Evolutionary conservation across 2,888 invertebrate genomes (phyloP).

Genomic region (Leptura quadrifasciata): DNA sequence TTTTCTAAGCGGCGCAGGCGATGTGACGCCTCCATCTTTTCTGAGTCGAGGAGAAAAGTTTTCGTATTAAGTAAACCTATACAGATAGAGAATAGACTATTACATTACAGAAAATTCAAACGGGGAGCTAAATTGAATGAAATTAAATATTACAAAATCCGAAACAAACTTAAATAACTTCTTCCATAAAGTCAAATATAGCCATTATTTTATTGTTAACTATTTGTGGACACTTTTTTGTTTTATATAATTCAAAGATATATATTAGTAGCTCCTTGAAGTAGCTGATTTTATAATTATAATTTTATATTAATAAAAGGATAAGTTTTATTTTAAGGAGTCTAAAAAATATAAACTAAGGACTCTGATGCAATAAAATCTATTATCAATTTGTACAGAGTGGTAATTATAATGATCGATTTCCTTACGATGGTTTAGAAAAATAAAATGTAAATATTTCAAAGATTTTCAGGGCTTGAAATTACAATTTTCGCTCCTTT

Average conservation of each 20-base stretch:
- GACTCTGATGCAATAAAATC: too few species aligned
- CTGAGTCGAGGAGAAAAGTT: constrained; percentile 29
- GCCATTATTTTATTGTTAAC: not conserved
- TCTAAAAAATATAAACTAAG: too few species aligned
- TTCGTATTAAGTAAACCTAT: constrained; percentile 7
- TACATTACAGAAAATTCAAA: not conserved
- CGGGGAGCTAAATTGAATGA: not conserved
- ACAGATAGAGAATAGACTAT: not conserved
- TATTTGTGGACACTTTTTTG: not conserved
- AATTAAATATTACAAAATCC: not conserved
- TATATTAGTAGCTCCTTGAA: not conserved
- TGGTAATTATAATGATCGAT: too few species aligned
- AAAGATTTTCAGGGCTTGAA: too few species aligned
- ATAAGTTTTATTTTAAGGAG: too few species aligned
- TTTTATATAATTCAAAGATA: not conserved
- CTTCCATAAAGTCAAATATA: not conserved
- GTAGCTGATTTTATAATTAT: too few species aligned
- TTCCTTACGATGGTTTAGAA: too few species aligned
- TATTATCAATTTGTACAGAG: too few species aligned
- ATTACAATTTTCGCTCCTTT: too few species aligned
- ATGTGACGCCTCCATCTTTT: constrained; percentile 5
- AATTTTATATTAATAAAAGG: too few species aligned
- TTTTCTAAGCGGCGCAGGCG: not conserved
- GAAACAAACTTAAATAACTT: too few species aligned
- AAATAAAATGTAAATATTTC: too few species aligned